Base-by-base conservation (phyloP, 2,113 vertebrate genomes). In the Bos indicus region DNA sequence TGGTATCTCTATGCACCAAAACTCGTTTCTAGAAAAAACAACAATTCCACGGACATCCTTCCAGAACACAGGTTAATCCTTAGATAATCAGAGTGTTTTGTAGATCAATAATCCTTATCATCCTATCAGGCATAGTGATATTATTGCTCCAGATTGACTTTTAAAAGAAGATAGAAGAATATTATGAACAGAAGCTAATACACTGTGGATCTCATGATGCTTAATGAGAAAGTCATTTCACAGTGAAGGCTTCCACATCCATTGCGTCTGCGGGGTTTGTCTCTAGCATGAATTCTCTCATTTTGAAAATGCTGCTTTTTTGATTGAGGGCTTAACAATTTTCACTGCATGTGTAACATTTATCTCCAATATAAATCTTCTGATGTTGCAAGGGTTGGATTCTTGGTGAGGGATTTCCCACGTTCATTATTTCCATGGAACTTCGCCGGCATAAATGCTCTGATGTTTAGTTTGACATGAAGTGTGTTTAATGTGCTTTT, bases 401-500 rank as follows among this genome's bases (percentile, higher is more conserved):
- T 90, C 82, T 91, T 93, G 54, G 71, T 86, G 52, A 97, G 33
- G 21, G 26, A 80, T 93, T 97, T 93, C 82, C 82, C 94, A 96
- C 94, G 95, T 97, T 97, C 48, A 89, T 97, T 93, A 97, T 94
- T 94, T 84, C 10, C 8, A 30, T 95, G 91, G 60, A 94, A 81
- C 2, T 62, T 85, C 80, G 71, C 71, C 83, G 57, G 30, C 57
- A 74, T 71, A 91, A 54, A 87, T 84, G 81, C 51, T 96, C 94
- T 91, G 94, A 89, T 97, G 95, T 98, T 97, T 33, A 51, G 25
- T 94, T 95, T 96, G 97, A 97, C 91, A 81, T 91, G 40, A 91
- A 91, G 28, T 94, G 43, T 95, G 46, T 93, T 97, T 95, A 96
- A 91, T 88, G 46, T 59, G 56, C 36, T 87, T 95, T 93, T 81